phyloP scores from a whole-genome alignment of 1,140 invertebrate genomes.

The Ditylenchus dipsaci region DNA sequence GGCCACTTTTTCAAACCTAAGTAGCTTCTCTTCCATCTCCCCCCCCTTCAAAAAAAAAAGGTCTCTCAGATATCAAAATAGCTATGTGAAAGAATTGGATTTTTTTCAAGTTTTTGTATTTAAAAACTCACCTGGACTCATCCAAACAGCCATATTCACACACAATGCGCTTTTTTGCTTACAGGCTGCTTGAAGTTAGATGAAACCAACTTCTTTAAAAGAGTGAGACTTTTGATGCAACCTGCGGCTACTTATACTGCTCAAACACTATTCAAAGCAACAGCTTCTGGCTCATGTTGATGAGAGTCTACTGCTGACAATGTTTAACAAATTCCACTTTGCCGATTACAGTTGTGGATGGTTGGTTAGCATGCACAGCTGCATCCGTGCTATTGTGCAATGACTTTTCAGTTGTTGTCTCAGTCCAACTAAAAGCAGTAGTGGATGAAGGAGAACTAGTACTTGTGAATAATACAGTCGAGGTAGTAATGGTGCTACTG shows the following conservation, averaged over 20 bases:
- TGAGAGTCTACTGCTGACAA: not conserved
- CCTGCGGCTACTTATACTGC: not conserved
- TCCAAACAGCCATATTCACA: slow-evolving; percentile 19
- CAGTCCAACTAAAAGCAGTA: too few species aligned
- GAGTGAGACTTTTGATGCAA: not conserved
- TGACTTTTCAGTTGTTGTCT: not conserved
- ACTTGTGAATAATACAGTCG: not conserved
- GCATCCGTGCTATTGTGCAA: not conserved
- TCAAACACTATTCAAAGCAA: not conserved
- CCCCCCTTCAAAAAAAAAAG: too few species aligned
- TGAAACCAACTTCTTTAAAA: not conserved
- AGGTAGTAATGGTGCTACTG: not conserved
- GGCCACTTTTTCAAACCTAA: too few species aligned
- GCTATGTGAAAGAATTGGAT: too few species aligned
- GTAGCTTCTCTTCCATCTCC: too few species aligned
- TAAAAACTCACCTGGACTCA: not conserved
- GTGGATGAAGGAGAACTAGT: not conserved
- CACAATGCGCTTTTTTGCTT: slow-evolving; percentile 10
- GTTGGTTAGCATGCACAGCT: not conserved
- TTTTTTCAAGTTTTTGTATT: too few species aligned
- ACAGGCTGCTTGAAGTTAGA: not conserved
- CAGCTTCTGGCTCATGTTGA: not conserved
- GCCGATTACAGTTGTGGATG: not conserved
- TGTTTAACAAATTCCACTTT: slow-evolving; percentile 1
- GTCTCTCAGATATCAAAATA: too few species aligned